phyloP scores from a whole-genome alignment of 2,797 vertebrate species.

The Lagorchestes hirsutus region DNA sequence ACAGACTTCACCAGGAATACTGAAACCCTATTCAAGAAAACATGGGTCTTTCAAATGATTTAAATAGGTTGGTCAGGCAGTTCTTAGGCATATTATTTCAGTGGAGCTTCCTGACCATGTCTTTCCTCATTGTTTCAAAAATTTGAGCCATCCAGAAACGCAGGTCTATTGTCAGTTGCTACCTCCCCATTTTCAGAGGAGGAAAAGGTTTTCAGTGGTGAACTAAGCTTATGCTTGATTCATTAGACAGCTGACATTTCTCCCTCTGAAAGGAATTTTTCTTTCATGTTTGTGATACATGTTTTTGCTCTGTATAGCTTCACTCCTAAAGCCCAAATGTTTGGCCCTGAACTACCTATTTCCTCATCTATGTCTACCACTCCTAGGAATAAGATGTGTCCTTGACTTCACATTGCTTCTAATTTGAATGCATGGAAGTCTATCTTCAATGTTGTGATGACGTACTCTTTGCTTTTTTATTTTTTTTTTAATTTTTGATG shows the following conservation, averaged over 20 bases:
- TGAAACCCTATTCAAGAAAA: slow-evolving; percentile 44
- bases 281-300: neutral
- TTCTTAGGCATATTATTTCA: slow-evolving; percentile 50
- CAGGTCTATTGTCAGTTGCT: slow-evolving; percentile 13
- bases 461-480: neutral
- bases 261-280: slow-evolving; percentile 27
- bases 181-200: slow-evolving; percentile 56
- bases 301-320: neutral
- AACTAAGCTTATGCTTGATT: slow-evolving; percentile 24
- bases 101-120: neutral
- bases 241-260: slow-evolving; percentile 25
- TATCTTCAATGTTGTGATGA: neutral
- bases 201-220: slow-evolving; percentile 67
- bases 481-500: neutral
- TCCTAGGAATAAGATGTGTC: neutral
- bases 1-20: slow-evolving; percentile 22
- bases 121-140: slow-evolving; percentile 63
- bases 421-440: neutral
- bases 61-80: neutral
- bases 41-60: slow-evolving; percentile 47
- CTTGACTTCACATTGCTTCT: neutral
- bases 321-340: slow-evolving; percentile 16
- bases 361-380: neutral
- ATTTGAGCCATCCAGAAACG: slow-evolving; percentile 56
- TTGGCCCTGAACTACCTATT: neutral